phyloP scores from a whole-genome alignment of 2,797 vertebrate genomes.

The Hybognathus amarus region DNA sequence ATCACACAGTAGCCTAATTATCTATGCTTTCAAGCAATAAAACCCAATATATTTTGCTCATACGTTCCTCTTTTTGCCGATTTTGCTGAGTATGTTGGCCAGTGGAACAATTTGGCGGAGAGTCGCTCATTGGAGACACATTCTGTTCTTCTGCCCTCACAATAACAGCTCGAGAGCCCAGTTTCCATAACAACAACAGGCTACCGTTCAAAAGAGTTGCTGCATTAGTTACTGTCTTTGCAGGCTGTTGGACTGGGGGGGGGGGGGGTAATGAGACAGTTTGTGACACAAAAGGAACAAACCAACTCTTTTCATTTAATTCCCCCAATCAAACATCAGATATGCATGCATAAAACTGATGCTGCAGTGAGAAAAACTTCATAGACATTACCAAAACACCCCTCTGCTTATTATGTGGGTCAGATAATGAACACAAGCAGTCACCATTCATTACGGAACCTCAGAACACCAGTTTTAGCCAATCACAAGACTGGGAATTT shows the following conservation, averaged over 20 bases:
- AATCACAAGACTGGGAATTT: conserved; percentile 65
- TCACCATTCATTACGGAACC: conserved; percentile 59
- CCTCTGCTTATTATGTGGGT: background rate
- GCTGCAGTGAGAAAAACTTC: background rate
- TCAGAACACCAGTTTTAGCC: conserved; percentile 76
- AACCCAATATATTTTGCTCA: background rate
- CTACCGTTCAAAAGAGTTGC: conserved; percentile 41
- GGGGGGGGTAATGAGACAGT: conserved; percentile 13
- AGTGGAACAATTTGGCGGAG: conserved; percentile 1
- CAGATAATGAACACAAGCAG: background rate
- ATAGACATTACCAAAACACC: background rate
- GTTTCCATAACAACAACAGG: conserved; percentile 80
- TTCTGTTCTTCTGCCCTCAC: conserved; percentile 34
- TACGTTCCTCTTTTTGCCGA: background rate
- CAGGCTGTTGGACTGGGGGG: conserved; percentile 24
- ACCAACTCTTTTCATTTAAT: background rate
- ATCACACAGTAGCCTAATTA: background rate
- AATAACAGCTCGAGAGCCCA: conserved; percentile 50
- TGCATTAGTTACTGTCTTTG: conserved; percentile 49
- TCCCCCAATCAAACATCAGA: background rate
- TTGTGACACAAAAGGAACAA: background rate
- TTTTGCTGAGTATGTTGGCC: background rate
- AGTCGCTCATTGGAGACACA: conserved; percentile 14
- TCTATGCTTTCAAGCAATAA: background rate
- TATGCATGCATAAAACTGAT: background rate